Evolutionary conservation across 2,797 vertebrate genomes (phyloP).

Genomic region (Acridotheres tristis): DNA sequence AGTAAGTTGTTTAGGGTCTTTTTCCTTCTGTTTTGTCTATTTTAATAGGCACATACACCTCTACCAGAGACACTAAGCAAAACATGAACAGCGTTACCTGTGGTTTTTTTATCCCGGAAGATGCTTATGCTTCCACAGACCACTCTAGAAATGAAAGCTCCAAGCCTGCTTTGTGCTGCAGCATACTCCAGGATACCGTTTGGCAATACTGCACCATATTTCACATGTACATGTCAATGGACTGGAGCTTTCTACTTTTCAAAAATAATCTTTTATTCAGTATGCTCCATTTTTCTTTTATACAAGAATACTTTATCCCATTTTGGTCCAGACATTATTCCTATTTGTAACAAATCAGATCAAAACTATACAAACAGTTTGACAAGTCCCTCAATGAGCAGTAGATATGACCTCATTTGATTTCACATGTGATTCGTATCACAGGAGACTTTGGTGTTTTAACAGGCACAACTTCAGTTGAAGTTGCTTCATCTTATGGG

Average conservation of each 20-base stretch:
- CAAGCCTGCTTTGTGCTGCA: neutral
- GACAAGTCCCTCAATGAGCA: neutral
- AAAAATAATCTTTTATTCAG: neutral
- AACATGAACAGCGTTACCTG: neutral
- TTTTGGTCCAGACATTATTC: neutral
- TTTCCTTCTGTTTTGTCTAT: neutral
- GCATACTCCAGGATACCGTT: neutral
- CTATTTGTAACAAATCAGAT: neutral
- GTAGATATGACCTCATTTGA: neutral
- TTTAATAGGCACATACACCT: neutral
- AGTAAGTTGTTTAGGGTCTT: neutral
- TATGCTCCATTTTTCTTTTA: neutral
- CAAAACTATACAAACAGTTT: neutral
- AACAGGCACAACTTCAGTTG: neutral
- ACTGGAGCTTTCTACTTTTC: neutral
- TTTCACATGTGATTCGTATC: rapidly evolving
- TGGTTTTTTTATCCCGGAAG: neutral
- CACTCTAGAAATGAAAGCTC: neutral
- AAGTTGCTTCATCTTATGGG: neutral
- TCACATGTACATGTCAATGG: neutral
- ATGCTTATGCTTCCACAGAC: neutral
- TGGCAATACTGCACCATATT: neutral
- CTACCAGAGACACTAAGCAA: neutral
- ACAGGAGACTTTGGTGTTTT: neutral
- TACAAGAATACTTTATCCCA: neutral